phyloP scores from a whole-genome alignment of 2,113 vertebrate genomes.

The Xiphias gladius region DNA sequence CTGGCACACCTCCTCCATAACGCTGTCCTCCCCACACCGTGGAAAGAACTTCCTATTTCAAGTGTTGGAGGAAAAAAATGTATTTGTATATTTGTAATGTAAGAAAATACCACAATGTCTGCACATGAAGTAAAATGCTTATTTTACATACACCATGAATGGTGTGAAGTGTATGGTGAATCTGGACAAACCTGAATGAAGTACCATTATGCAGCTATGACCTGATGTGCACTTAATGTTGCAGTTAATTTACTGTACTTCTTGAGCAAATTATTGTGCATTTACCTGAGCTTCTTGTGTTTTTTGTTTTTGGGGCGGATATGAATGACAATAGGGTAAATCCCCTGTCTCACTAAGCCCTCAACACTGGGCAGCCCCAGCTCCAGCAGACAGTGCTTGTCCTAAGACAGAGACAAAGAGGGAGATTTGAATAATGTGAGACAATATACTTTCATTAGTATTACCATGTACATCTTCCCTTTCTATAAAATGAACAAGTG shows the following conservation, averaged over 20 bases:
- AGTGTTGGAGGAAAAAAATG: background rate
- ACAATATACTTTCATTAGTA: background rate
- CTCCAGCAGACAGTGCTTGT: slow-evolving; percentile 84
- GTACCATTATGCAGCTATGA: background rate
- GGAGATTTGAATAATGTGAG: background rate
- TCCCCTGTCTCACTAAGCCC: slow-evolving; percentile 77
- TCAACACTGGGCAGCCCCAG: slow-evolving; percentile 80
- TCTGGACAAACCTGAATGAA: background rate
- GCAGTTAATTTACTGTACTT: background rate
- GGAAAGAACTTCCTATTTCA: slow-evolving; percentile 82
- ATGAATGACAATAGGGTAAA: slow-evolving; percentile 85
- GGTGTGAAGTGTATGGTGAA: background rate
- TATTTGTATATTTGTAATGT: background rate
- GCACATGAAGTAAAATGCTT: background rate
- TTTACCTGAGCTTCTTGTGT: slow-evolving; percentile 82
- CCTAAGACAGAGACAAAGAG: slow-evolving; percentile 66
- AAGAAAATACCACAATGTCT: background rate
- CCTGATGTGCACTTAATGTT: background rate
- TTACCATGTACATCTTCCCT: background rate
- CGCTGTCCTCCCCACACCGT: slow-evolving; percentile 68
- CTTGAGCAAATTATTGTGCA: background rate
- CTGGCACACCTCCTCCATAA: slow-evolving; percentile 81
- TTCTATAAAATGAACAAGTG: background rate
- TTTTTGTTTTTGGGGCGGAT: slow-evolving; percentile 84
- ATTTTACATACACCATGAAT: background rate